A percentile compares a stretch with the other conserved stretches of the same genome.
Evolutionary conservation across 2,113 vertebrate genomes (phyloP).

Genomic region (Crypturellus undulatus): DNA sequence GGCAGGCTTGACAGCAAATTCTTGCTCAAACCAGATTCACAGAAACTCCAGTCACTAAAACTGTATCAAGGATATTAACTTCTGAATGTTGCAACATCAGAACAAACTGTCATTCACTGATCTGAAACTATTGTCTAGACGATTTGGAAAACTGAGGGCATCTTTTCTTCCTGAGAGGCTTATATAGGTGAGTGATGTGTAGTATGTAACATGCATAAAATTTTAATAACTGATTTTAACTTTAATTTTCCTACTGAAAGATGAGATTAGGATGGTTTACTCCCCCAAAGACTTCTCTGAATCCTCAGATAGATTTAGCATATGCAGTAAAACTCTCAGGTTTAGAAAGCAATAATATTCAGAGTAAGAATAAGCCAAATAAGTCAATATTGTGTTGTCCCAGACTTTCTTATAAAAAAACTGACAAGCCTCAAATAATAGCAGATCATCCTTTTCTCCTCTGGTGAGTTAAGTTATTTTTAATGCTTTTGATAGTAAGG

Average conservation of each 20-base stretch:
- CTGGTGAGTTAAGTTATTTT: neutral
- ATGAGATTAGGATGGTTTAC: neutral
- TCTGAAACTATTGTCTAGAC: neutral
- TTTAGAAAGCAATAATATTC: neutral
- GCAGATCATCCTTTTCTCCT: neutral
- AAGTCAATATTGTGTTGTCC: neutral
- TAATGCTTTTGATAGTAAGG: neutral
- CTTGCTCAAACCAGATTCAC: neutral
- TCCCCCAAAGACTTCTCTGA: neutral
- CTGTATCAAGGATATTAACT: neutral
- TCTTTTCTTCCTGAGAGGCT: neutral
- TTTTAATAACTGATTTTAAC: neutral
- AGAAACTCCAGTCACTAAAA: neutral
- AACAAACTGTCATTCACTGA: neutral
- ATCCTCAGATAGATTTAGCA: neutral
- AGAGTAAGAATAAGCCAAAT: neutral
- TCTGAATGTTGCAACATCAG: neutral
- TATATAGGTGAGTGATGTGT: rapidly evolving
- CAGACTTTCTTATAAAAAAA: neutral
- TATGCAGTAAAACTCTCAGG: rapidly evolving
- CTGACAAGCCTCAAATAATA: neutral
- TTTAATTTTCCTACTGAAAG: neutral
- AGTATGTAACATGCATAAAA: neutral
- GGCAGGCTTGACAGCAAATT: neutral
- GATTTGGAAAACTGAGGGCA: neutral